phyloP scores from a whole-genome alignment of 2,113 vertebrate species.

The Lichenostomus cassidix region DNA sequence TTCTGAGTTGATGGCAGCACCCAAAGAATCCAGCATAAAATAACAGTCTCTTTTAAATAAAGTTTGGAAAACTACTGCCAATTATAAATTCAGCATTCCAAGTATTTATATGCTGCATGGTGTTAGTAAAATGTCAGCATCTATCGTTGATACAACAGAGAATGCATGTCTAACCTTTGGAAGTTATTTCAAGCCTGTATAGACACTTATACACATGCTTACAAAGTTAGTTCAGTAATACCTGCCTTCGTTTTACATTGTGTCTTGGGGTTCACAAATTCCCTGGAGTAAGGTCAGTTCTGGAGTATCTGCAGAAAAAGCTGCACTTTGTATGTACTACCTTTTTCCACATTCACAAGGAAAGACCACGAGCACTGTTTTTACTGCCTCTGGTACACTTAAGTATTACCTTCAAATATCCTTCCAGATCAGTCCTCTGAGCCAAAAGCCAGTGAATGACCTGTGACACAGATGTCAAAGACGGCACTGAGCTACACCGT shows the following conservation, averaged over 20 bases:
- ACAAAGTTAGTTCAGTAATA: background rate
- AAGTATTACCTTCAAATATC: background rate
- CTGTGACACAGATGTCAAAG: background rate
- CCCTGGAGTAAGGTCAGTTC: background rate
- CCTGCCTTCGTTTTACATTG: background rate
- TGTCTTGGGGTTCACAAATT: background rate
- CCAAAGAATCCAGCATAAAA: background rate
- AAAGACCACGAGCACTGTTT: background rate
- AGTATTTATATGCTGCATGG: background rate
- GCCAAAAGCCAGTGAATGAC: background rate
- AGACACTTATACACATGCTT: background rate
- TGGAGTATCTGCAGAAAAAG: background rate
- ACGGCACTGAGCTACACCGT: background rate
- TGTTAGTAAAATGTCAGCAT: background rate
- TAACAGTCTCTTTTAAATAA: background rate
- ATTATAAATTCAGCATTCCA: background rate
- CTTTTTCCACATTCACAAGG: background rate
- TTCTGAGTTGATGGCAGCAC: background rate
- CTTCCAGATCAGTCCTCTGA: background rate
- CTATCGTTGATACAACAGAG: background rate
- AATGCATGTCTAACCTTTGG: background rate
- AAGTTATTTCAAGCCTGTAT: background rate
- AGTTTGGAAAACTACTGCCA: background rate
- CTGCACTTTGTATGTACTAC: background rate
- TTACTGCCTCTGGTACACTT: background rate